A percentile compares a stretch with the other conserved stretches of the same genome.
Evolutionary conservation across 2,797 vertebrate species (phyloP).

Genomic region (Carduelis carduelis): DNA sequence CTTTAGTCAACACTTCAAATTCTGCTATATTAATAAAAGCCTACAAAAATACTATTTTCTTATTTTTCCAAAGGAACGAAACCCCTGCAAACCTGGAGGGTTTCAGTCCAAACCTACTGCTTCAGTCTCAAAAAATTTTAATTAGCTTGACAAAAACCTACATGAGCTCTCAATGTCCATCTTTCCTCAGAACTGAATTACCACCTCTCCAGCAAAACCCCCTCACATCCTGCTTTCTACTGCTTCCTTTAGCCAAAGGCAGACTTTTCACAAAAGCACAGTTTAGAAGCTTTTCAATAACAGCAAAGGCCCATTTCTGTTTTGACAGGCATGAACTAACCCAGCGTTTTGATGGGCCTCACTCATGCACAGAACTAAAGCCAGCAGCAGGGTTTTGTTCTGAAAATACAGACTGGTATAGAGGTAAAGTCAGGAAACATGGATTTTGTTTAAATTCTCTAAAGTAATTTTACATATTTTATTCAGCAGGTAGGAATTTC

Average conservation of each 20-base stretch:
- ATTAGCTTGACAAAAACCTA: background rate
- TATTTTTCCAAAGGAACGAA: background rate
- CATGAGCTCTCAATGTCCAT: background rate
- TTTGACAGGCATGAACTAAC: background rate
- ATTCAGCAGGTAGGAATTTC: background rate
- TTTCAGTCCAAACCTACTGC: background rate
- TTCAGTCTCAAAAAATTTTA: background rate
- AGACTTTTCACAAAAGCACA: background rate
- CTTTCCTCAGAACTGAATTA: background rate
- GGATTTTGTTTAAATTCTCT: background rate
- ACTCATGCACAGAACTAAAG: background rate
- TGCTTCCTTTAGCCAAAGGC: background rate
- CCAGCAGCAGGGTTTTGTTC: background rate
- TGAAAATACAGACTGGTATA: background rate
- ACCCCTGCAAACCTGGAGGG: fast-evolving
- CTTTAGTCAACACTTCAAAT: background rate
- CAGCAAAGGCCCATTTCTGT: background rate
- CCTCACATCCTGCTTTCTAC: background rate
- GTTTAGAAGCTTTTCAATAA: background rate
- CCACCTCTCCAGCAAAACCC: background rate
- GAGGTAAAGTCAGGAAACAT: background rate
- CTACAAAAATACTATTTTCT: background rate
- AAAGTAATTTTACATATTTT: background rate
- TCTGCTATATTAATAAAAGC: background rate
- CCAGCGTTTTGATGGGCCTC: background rate